A percentile compares a stretch with the other conserved stretches of the same genome.
phyloP scores from a whole-genome alignment of 1,140 invertebrate species.

The Littorina saxatilis region DNA sequence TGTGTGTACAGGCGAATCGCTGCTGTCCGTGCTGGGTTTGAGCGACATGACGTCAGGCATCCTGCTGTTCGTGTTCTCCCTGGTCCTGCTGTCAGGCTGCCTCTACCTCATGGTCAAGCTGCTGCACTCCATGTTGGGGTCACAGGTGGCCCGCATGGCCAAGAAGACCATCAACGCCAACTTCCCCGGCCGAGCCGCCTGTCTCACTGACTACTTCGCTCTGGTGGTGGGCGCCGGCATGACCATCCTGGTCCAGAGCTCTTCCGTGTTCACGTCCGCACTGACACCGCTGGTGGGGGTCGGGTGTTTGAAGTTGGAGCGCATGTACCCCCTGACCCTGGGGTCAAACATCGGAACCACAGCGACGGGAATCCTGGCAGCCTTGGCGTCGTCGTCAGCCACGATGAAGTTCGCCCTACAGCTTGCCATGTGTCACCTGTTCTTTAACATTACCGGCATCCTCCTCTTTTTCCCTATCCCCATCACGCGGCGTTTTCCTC shows the following conservation, averaged over 20 bases:
- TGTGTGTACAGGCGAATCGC: slow-evolving; percentile 52
- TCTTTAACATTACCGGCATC: slow-evolving; percentile 82
- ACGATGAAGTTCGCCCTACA: slow-evolving; percentile 77
- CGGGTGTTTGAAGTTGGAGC: slow-evolving; percentile 79
- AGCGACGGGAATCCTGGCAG: slow-evolving; percentile 79
- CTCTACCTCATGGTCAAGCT: slow-evolving; percentile 80
- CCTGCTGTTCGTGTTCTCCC: slow-evolving; percentile 76
- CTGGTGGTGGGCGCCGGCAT: slow-evolving; percentile 80
- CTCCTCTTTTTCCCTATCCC: slow-evolving; percentile 81
- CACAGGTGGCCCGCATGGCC: slow-evolving; percentile 77
- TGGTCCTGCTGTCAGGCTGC: slow-evolving; percentile 78
- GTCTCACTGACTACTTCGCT: slow-evolving; percentile 79
- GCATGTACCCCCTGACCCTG: slow-evolving; percentile 81
- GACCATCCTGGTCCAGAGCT: slow-evolving; percentile 82
- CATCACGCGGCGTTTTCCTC: slow-evolving; percentile 78
- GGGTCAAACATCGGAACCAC: slow-evolving; percentile 83
- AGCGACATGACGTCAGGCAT: slow-evolving; percentile 76
- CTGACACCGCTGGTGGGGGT: slow-evolving; percentile 82
- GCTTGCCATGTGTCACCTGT: slow-evolving; percentile 80
- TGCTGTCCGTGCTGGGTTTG: slow-evolving; percentile 64
- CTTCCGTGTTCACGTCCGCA: slow-evolving; percentile 81
- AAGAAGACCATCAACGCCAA: slow-evolving; percentile 79
- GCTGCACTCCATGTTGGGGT: slow-evolving; percentile 76
- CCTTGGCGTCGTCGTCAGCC: slow-evolving; percentile 75
- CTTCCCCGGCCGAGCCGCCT: slow-evolving; percentile 75